Percentiles rank a stretch among this genome's conserved stretches.
phyloP scores from a whole-genome alignment of 2,797 vertebrate genomes.

The Lindbergichthys nudifrons region DNA sequence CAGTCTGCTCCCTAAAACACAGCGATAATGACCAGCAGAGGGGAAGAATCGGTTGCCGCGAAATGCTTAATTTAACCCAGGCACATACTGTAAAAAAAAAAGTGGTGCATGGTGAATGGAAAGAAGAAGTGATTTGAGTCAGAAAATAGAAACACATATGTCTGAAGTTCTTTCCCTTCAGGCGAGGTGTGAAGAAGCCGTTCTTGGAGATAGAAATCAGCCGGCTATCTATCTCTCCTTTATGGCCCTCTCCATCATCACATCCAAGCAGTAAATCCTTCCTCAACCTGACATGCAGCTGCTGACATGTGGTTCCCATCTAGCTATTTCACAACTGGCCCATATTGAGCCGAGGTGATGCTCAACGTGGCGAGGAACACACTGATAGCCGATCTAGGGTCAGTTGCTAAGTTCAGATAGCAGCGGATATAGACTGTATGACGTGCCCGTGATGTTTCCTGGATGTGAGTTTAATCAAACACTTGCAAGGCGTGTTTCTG shows the following conservation, averaged over 20 bases:
- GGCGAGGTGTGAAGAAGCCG: slow-evolving; percentile 18
- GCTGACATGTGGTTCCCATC: slow-evolving; percentile 75
- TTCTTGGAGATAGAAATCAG: slow-evolving; percentile 53
- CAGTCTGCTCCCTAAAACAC: slow-evolving; percentile 73
- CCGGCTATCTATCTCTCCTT: slow-evolving; percentile 50
- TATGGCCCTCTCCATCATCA: slow-evolving; percentile 68
- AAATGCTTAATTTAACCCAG: slow-evolving; percentile 61
- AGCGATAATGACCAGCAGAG: slow-evolving; percentile 59
- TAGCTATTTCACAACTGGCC: slow-evolving; percentile 40
- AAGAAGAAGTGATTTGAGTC: slow-evolving; percentile 18
- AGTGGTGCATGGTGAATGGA: neutral
- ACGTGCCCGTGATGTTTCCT: neutral
- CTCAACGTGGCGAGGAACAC: slow-evolving; percentile 3
- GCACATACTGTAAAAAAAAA: slow-evolving; percentile 17
- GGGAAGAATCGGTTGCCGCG: slow-evolving; percentile 35
- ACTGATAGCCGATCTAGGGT: slow-evolving; percentile 43
- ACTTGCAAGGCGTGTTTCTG: slow-evolving; percentile 25
- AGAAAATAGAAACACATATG: slow-evolving; percentile 57
- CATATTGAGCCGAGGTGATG: slow-evolving; percentile 27
- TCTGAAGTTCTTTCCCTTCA: slow-evolving; percentile 31
- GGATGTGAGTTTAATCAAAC: slow-evolving; percentile 28
- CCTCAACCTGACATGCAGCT: slow-evolving; percentile 56
- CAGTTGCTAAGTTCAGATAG: slow-evolving; percentile 32
- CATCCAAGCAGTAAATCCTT: slow-evolving; percentile 65
- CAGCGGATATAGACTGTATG: neutral